These are phyloP conservation scores for Geotrupes spiniger DNA, from an alignment of 2,888 invertebrate genomes.

Conservation along the genomic window DNA sequence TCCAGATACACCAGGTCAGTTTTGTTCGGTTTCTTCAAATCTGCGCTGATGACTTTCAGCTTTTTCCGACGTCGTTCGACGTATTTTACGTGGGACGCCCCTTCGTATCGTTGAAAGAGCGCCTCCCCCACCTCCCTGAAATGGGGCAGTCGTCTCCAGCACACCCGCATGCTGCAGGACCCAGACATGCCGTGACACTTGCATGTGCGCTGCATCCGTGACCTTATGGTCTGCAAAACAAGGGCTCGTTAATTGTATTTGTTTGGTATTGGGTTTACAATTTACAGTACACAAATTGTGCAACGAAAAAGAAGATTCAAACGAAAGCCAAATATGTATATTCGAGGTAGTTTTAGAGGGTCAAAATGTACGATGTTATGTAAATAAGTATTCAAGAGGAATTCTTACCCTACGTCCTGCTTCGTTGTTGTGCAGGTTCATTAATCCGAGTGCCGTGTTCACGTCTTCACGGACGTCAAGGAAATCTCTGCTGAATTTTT, in stretches of 20 bases:
- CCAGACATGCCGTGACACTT: conserved; percentile 95
- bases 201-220: conserved; percentile 82
- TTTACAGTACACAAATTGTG: too few relatives aligned
- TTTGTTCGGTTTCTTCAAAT: conserved; percentile 83
- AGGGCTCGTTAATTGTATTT: conserved; percentile 12
- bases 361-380: too few relatives aligned
- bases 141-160: conserved; percentile 81
- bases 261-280: too few relatives aligned
- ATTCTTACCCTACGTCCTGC: conserved; percentile 77
- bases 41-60: conserved; percentile 69
- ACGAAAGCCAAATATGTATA: too few relatives aligned
- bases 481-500: conserved; percentile 82
- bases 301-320: too few relatives aligned
- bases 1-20: conserved; percentile 88
- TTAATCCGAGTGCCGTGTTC: conserved; percentile 70
- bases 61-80: conserved; percentile 65
- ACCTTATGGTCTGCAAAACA: conserved; percentile 60
- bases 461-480: conserved; percentile 78
- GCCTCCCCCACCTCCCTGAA: conserved; percentile 76
- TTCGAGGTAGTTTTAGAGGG: too few relatives aligned
- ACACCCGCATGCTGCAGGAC: conserved; percentile 85
- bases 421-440: conserved; percentile 91
- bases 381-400: too few relatives aligned
- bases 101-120: conserved; percentile 78
- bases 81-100: conserved; percentile 79